Base-by-base conservation (phyloP, 2,797 vertebrate genomes). In the Nannoperca australis region DNA sequence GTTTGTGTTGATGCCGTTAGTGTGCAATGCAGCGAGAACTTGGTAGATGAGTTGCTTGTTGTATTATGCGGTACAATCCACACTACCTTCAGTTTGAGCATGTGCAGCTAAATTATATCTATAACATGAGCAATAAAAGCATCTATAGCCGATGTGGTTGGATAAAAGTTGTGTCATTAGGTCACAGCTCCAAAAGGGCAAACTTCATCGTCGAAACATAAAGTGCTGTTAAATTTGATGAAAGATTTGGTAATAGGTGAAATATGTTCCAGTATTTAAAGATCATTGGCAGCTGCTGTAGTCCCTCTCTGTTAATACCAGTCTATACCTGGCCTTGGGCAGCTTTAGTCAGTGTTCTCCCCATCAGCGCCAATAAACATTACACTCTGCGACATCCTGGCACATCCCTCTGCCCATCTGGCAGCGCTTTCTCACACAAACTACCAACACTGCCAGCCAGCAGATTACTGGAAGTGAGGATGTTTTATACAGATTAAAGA, bases 311-410 rank as follows among this genome's bases (percentile, higher is more conserved):
- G 59, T 79, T 79, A 78, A 81, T 76, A 51, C 54, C 40, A 69
- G 70, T 78, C 78, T 84, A 72, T 82, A 82, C 68, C 73, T 85
- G 78, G 73, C 79, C 83, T 18, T 66, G 54, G 77, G 83, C 79
- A 78, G 66, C 70, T 83, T 87, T 75, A 77, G 36, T 78, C 81
- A 27, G 60, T 67, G 69, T 77, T 77, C 67, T 54, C 78, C 84
- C 78, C 72, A 76, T 88, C 89, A 83, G 67, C 67, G 83, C 67
- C 78, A 73, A 85, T 86, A 69, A 87, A 81, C 72, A 84, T 83
- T 68, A 85, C 74, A 73, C 75, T 76, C 74, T 69, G 75, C 10
- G 30, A 70, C 72, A 66, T 70, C 66, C 80, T 88, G 89, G 81
- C 76, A 77, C 63, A 42, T 63, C 7, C 6, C 51, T 79, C 38